These are phyloP conservation scores for Sceloporus tristichus DNA, from an alignment of 2,113 vertebrate genomes.

Conservation along the genomic window DNA sequence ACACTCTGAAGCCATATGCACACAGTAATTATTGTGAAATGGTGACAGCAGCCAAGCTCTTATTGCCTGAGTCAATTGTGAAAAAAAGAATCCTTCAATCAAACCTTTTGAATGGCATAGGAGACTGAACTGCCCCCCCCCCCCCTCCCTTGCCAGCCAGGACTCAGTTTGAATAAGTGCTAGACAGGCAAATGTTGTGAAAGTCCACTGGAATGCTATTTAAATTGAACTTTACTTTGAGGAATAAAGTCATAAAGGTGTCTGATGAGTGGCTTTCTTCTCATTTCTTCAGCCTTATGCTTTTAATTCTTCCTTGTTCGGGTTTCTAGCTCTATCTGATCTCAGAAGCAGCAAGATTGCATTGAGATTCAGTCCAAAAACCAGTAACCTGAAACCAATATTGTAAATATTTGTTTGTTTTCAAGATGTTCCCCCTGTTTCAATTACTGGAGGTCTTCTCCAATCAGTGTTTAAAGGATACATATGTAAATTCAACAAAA, in stretches of 20 bases:
- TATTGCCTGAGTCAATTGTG: background rate
- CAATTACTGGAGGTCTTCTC: no score
- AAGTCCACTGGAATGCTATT: background rate
- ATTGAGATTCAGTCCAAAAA: no score
- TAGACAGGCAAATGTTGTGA: background rate
- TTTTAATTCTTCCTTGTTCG: background rate
- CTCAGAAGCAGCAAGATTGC: no score
- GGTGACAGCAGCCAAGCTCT: background rate
- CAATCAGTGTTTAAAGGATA: no score
- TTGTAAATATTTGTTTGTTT: no score
- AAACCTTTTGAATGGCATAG: background rate
- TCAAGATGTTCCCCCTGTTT: no score
- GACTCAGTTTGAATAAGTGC: background rate
- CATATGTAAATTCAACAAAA: no score
- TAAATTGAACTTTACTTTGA: background rate
- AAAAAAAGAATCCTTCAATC: background rate
- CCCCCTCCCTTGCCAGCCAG: background rate
- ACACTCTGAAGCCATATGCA: background rate
- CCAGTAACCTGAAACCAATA: no score
- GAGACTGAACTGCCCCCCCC: background rate
- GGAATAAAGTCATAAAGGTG: background rate
- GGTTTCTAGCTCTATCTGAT: no score
- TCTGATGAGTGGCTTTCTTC: constrained; percentile 1
- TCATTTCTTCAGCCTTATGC: background rate
- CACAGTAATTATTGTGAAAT: background rate